Conservation (phyloP, 2,888 invertebrate genomes). For the Melolontha melolontha region DNA sequence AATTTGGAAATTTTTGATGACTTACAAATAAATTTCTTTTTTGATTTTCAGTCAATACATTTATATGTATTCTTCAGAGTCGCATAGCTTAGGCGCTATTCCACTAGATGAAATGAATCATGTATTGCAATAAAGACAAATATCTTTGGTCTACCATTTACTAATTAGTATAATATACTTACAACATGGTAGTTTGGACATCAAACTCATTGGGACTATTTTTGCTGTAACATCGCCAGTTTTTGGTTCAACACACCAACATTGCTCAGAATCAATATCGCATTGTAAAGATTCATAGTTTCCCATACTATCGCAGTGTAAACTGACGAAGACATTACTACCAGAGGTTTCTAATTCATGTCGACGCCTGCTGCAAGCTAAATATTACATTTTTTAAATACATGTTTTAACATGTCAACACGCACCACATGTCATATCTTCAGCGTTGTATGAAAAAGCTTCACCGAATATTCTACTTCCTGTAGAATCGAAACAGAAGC, state of each 20-base stretch:
- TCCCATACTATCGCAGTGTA: slow-evolving; percentile 75
- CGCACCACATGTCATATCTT: slow-evolving; percentile 77
- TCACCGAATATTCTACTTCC: slow-evolving; percentile 77
- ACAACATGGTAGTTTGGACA: slow-evolving; percentile 75
- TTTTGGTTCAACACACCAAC: slow-evolving; percentile 75
- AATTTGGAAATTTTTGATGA: too few species aligned
- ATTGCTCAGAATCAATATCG: slow-evolving; percentile 69
- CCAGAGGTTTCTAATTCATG: slow-evolving; percentile 65
- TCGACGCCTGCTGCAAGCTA: slow-evolving; percentile 74
- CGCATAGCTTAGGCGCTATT: too few species aligned
- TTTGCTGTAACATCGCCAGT: slow-evolving; percentile 71
- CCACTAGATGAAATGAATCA: too few species aligned
- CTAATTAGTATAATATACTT: slow-evolving; percentile 54
- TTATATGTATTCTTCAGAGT: too few species aligned
- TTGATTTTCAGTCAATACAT: too few species aligned
- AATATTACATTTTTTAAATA: background rate
- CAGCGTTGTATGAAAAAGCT: slow-evolving; percentile 70
- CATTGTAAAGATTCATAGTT: slow-evolving; percentile 79
- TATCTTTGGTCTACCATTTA: too few species aligned
- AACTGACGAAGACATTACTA: slow-evolving; percentile 64
- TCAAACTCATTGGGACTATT: slow-evolving; percentile 71
- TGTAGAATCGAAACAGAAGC: slow-evolving; percentile 73
- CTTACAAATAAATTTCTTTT: too few species aligned
- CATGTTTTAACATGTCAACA: slow-evolving; percentile 24
- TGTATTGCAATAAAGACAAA: too few species aligned